Base-by-base conservation (phyloP, 2,113 vertebrate species). In the Pseudois nayaur region DNA sequence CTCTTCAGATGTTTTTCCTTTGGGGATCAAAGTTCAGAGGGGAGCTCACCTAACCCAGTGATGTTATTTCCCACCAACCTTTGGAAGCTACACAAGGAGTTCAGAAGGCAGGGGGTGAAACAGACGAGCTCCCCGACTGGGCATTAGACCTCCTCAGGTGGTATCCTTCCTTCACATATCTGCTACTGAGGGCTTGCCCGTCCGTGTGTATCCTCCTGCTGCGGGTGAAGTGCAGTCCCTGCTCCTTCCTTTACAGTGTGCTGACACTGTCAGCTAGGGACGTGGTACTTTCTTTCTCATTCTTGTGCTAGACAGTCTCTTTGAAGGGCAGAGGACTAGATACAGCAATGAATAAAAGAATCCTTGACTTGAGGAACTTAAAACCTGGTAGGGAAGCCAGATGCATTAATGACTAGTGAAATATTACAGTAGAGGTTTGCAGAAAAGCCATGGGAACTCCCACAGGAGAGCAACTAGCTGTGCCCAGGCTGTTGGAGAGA, bases 1-100 rank as follows among this genome's bases (percentile, higher is more conserved):
- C 48, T 95, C n/a, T 50, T 45, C 74, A 85, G 14, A 71, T 87
- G 85, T 16, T 98, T 96, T 92, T 96, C 92, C 40, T 97, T n/a
- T 92, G 89, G 91, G 81, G 89, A 96, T 96, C 95, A 98, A 98
- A 98, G 96, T 92, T 97, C 52, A 82, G 95, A 96, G 97, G 83
- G 87, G 60, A 95, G 76, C 89, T 91, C 31, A 91, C 11, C 40
- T 86, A 82, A 81, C 17, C 27, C 55, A 88, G 6, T 8, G 50
- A 2, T 33, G 25, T 48, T 54, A 11, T 96, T 91, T 67, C 67
- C 59, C 45, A 8, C 43, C 55, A 78, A 33, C 25, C 5, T 40
- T 40, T 31, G 60, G 31, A 92, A 91, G 40, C 52, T 48, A 50
- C 17, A 25, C 19, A 57, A 11, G 40, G 36, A 17, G 33, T 59